phyloP scores from a whole-genome alignment of 1,140 invertebrate genomes.

The Apis florea region DNA sequence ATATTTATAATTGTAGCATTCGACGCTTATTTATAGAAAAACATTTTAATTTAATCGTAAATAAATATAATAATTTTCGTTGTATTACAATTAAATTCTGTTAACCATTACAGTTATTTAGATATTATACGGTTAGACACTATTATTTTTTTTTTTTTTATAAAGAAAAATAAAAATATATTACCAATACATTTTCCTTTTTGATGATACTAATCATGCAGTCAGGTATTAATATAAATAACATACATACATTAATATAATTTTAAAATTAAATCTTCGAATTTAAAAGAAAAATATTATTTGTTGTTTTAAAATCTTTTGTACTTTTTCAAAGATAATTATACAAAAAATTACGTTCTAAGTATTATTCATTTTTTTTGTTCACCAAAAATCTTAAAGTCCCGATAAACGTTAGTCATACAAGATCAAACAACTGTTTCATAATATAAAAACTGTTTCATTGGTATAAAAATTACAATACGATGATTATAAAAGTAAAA shows the following conservation, averaged over 20 bases:
- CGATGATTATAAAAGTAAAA: slow-evolving; percentile 45
- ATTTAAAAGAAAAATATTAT: not conserved
- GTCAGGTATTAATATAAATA: slow-evolving; percentile 14
- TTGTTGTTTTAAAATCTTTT: not conserved
- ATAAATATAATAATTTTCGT: slow-evolving; percentile 1
- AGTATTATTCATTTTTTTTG: not conserved
- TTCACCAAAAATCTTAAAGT: not conserved
- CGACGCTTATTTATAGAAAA: not conserved
- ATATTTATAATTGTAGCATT: not conserved
- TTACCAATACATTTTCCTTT: not conserved
- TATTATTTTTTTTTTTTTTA: not conserved
- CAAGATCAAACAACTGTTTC: not conserved
- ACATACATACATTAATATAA: not conserved
- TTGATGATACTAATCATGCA: not conserved
- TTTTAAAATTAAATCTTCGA: not conserved
- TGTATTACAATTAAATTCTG: not conserved
- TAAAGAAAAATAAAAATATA: slow-evolving; percentile 10
- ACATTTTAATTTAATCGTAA: slow-evolving; percentile 19
- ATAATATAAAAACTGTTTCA: slow-evolving; percentile 13
- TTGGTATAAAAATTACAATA: slow-evolving; percentile 36
- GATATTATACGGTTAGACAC: not conserved
- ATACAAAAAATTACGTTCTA: not conserved
- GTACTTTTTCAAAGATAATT: not conserved
- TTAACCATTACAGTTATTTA: slow-evolving; percentile 11
- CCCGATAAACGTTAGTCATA: not conserved